Evolutionary conservation across 2,113 vertebrate species (phyloP).

Genomic region (Rana temporaria): DNA sequence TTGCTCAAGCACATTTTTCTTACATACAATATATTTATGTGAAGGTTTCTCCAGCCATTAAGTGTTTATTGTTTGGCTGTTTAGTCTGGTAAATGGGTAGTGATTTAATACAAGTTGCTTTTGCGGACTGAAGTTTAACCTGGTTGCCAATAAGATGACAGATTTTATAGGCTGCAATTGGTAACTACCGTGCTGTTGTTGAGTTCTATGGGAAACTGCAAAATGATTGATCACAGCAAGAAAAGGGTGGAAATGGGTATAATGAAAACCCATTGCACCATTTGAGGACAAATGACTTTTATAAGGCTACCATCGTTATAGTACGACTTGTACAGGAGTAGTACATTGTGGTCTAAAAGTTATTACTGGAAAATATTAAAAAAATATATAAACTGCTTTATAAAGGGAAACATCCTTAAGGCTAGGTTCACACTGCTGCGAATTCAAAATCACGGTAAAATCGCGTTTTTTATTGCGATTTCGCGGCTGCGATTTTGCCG

Average conservation of each 20-base stretch:
- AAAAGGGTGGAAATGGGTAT: constrained; percentile 21
- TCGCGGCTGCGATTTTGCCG: too few species aligned
- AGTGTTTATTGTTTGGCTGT: background rate
- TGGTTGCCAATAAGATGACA: background rate
- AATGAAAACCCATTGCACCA: constrained; percentile 12
- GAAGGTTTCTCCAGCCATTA: background rate
- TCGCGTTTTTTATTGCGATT: too few species aligned
- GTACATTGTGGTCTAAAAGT: background rate
- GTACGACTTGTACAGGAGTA: background rate
- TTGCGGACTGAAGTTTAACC: background rate
- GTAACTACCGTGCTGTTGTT: constrained; percentile 1
- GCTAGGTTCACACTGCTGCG: too few species aligned
- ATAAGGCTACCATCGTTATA: constrained; percentile 20
- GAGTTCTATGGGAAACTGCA: background rate
- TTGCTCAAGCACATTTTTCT: too few species aligned
- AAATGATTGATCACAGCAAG: constrained; percentile 40
- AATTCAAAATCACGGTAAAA: too few species aligned
- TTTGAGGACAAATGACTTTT: constrained; percentile 35
- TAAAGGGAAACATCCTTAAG: too few species aligned
- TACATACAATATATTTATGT: too few species aligned
- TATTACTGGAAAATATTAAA: too few species aligned
- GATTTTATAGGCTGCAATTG: constrained; percentile 11
- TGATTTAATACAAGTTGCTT: background rate
- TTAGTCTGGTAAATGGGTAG: background rate
- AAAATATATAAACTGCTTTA: too few species aligned